These are phyloP conservation scores for Neodiprion lecontei DNA, from an alignment of 1,140 invertebrate genomes.

Conservation along the genomic window DNA sequence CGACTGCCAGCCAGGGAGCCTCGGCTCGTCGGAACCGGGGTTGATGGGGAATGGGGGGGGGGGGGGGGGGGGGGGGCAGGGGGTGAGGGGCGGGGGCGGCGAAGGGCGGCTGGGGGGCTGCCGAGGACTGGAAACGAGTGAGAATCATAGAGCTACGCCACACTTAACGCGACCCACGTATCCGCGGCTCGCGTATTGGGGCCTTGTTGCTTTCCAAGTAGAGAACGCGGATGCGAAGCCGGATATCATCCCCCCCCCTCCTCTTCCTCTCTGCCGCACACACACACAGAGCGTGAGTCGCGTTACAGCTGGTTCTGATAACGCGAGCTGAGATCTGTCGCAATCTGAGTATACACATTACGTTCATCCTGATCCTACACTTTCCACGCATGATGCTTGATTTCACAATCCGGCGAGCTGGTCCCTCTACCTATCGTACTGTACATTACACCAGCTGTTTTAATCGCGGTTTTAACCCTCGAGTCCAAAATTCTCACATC, in stretches of 20 bases:
- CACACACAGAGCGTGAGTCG: not conserved
- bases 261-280: not conserved
- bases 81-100: constrained; percentile 21
- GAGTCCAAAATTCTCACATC: too few species aligned
- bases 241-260: not conserved
- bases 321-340: too few species aligned
- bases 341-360: too few species aligned
- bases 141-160: constrained; percentile 49
- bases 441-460: not conserved
- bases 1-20: constrained; percentile 44
- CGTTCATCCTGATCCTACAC: too few species aligned
- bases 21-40: constrained; percentile 12
- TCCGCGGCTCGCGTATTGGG: constrained; percentile 17
- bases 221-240: constrained; percentile 6
- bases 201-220: constrained; percentile 19
- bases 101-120: constrained; percentile 19
- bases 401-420: too few species aligned
- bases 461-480: not conserved
- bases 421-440: too few species aligned
- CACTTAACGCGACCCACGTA: constrained; percentile 48
- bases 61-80: constrained; percentile 19
- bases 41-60: constrained; percentile 31
- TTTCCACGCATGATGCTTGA: too few species aligned
- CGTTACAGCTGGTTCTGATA: too few species aligned
- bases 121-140: constrained; percentile 33